Conservation (phyloP, 2,888 invertebrate species). For the Dendrolimus pini region DNA sequence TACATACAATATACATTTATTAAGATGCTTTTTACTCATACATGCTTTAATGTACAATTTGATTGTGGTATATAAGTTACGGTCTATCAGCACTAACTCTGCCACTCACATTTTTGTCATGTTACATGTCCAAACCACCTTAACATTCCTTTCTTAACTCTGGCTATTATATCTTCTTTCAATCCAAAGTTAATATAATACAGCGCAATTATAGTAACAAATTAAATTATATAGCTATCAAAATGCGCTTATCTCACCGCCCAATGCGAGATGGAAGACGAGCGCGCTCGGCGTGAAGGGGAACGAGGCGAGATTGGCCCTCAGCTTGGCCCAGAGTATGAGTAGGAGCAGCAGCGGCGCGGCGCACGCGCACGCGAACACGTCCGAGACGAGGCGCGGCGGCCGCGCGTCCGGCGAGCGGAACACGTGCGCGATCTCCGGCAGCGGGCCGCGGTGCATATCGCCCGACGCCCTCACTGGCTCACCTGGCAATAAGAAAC, state of each 20-base stretch:
- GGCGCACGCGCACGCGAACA: conserved; percentile 90
- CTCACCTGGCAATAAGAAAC: conserved; percentile 6
- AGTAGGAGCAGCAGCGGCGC: conserved; percentile 90
- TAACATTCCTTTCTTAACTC: too few species aligned
- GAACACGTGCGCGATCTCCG: conserved; percentile 88
- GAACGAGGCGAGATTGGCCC: conserved; percentile 91
- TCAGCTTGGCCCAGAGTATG: conserved; percentile 89
- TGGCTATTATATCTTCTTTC: too few species aligned
- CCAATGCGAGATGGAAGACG: conserved; percentile 93
- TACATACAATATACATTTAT: too few species aligned
- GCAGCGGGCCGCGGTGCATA: conserved; percentile 58
- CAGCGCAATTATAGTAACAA: too few species aligned
- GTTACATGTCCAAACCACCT: too few species aligned
- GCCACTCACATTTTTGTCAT: too few species aligned
- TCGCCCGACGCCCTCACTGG: conserved; percentile 5
- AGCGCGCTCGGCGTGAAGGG: conserved; percentile 87
- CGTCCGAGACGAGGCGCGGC: conserved; percentile 89
- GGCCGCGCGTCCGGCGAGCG: conserved; percentile 95
- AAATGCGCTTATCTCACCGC: conserved; percentile 68
- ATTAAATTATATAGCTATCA: too few species aligned
- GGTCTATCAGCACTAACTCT: too few species aligned
- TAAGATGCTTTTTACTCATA: too few species aligned
- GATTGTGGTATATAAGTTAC: too few species aligned
- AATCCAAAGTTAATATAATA: too few species aligned
- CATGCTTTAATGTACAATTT: too few species aligned